Percentiles rank a stretch among this genome's conserved stretches.
phyloP scores from a whole-genome alignment of 2,888 invertebrate genomes.

The Tetranychus truncatus region DNA sequence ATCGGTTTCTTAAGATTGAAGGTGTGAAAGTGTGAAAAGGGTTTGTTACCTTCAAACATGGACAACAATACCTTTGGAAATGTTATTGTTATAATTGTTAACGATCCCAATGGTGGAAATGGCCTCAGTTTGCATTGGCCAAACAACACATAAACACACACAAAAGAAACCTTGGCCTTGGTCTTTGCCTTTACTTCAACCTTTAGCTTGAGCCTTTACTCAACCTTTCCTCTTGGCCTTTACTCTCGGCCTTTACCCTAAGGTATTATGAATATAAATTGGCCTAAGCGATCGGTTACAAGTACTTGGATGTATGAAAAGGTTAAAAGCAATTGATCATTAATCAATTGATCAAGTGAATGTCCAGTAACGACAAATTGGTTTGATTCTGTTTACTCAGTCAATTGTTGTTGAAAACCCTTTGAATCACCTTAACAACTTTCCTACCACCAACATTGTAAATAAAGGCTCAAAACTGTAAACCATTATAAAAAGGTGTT shows the following conservation, averaged over 20 bases:
- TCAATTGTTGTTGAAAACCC: not conserved
- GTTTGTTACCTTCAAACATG: not conserved
- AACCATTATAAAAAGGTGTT: too few relatives aligned
- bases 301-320: not conserved
- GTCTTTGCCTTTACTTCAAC: too few relatives aligned
- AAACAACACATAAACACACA: too few relatives aligned
- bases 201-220: too few relatives aligned
- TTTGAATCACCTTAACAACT: not conserved
- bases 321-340: not conserved
- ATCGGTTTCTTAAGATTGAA: not conserved
- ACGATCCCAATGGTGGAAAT: not conserved
- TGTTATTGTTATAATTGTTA: not conserved
- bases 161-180: too few relatives aligned
- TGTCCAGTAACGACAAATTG: not conserved
- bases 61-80: not conserved
- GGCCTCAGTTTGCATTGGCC: too few relatives aligned
- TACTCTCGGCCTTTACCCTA: too few relatives aligned
- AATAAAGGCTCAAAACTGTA: not conserved
- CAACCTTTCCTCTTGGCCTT: too few relatives aligned
- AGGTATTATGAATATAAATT: not conserved
- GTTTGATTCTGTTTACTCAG: not conserved
- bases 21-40: slow-evolving; percentile 1
- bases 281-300: not conserved
- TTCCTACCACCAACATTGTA: not conserved
- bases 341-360: not conserved